These are phyloP conservation scores for Stegodyphus dumicola DNA, from an alignment of 1,140 invertebrate species.

Conservation along the genomic window DNA sequence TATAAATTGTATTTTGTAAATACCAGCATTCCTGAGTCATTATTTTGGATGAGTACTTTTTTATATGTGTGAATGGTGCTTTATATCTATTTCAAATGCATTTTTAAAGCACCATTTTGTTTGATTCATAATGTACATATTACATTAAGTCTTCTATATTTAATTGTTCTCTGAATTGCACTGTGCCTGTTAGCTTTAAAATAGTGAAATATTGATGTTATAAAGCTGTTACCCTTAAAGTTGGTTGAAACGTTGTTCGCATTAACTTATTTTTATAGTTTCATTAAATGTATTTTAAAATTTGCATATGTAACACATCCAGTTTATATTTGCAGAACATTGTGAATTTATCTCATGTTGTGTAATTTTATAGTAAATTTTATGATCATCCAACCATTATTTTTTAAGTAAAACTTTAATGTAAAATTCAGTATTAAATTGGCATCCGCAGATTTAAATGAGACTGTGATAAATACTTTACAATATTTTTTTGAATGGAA, in stretches of 20 bases:
- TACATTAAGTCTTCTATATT: constrained; percentile 28
- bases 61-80: constrained; percentile 18
- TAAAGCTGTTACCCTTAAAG: too few species aligned
- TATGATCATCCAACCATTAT: too few species aligned
- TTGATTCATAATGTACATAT: constrained; percentile 46
- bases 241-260: too few species aligned
- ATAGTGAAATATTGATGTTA: background rate
- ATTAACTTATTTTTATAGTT: too few species aligned
- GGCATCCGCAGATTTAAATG: background rate
- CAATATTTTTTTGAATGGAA: constrained; percentile 17
- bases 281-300: too few species aligned
- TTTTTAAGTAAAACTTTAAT: too few species aligned
- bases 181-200: constrained; percentile 36
- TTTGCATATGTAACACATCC: too few species aligned
- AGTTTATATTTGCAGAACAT: too few species aligned
- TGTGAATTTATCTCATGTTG: too few species aligned
- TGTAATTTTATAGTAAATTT: too few species aligned
- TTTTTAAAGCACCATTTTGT: constrained; percentile 20
- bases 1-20: constrained; percentile 50
- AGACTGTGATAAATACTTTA: constrained; percentile 37
- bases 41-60: background rate
- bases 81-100: constrained; percentile 26
- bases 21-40: constrained; percentile 52
- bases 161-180: constrained; percentile 25
- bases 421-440: constrained; percentile 49